Percentiles rank a stretch among this genome's conserved stretches.
Conservation (phyloP, 53 echinoderm and acorn worm genomes). For the Echinometra lucunter region DNA sequence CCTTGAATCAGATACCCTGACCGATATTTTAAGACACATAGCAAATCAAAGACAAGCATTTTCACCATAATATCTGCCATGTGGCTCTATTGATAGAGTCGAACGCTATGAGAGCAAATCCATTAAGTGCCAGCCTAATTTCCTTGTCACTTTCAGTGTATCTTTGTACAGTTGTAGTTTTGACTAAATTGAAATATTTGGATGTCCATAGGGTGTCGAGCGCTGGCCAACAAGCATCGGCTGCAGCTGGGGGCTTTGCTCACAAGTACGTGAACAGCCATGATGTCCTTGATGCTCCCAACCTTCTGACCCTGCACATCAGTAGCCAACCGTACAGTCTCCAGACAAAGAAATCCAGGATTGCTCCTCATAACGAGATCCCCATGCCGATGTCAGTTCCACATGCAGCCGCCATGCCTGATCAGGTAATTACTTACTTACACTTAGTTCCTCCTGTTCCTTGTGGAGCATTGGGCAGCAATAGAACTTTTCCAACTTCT, state of each 20-base stretch:
- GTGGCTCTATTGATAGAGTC: too few relatives aligned
- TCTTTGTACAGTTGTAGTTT: not conserved
- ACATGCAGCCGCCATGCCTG: constrained; percentile 15
- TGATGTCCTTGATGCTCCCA: constrained; percentile 85
- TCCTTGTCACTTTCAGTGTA: too few relatives aligned
- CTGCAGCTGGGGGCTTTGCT: constrained; percentile 75
- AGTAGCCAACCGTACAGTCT: constrained; percentile 91
- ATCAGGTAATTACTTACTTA: constrained; percentile 11
- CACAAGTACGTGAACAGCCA: constrained; percentile 86
- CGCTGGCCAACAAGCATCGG: constrained; percentile 71
- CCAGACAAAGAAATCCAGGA: constrained; percentile 89
- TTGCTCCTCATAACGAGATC: constrained; percentile 92
- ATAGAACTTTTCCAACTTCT: too few relatives aligned
- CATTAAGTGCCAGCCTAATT: too few relatives aligned
- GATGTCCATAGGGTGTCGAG: constrained; percentile 9
- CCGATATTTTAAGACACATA: too few relatives aligned
- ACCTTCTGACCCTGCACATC: constrained; percentile 89
- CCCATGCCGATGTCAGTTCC: constrained; percentile 78
- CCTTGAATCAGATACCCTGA: too few relatives aligned
- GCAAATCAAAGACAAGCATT: too few relatives aligned
- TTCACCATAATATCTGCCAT: too few relatives aligned
- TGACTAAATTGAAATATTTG: not conserved
- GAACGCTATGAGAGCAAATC: too few relatives aligned
- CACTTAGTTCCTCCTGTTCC: too few relatives aligned
- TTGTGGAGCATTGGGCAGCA: too few relatives aligned